A percentile compares a stretch with the other conserved stretches of the same genome.
These are phyloP conservation scores for Magallana angulata DNA, from an alignment of 1,140 invertebrate species.

Conservation along the genomic window DNA sequence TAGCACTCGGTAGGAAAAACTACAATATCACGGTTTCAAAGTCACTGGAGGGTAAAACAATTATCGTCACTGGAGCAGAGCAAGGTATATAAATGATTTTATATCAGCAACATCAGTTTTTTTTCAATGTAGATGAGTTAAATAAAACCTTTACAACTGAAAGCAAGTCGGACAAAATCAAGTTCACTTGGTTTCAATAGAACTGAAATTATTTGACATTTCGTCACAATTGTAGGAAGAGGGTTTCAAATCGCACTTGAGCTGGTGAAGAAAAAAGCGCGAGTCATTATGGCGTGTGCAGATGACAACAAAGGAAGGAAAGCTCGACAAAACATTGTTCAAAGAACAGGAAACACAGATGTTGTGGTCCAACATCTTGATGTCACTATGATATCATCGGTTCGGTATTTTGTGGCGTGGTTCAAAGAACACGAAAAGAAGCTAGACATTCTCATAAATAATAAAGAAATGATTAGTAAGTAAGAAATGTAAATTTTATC, in stretches of 20 bases:
- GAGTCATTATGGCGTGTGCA: constrained; percentile 82
- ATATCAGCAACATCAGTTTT: too few species aligned
- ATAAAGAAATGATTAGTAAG: constrained; percentile 70
- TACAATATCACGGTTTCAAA: too few species aligned
- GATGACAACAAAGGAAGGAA: constrained; percentile 82
- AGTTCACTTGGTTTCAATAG: too few species aligned
- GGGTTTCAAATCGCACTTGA: constrained; percentile 74
- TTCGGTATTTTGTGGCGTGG: constrained; percentile 75
- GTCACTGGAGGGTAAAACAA: too few species aligned
- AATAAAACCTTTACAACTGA: too few species aligned
- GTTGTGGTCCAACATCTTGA: constrained; percentile 84
- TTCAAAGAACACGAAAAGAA: constrained; percentile 84
- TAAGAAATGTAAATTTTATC: background rate
- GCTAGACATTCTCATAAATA: constrained; percentile 84
- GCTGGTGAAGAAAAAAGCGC: constrained; percentile 78
- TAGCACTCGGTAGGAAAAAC: too few species aligned
- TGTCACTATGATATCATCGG: constrained; percentile 74
- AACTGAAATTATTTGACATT: too few species aligned
- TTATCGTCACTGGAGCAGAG: too few species aligned
- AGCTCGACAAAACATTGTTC: constrained; percentile 83
- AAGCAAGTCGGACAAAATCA: too few species aligned
- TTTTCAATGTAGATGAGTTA: too few species aligned
- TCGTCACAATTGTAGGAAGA: constrained; percentile 67
- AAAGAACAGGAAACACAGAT: constrained; percentile 73
- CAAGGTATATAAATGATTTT: too few species aligned